Evolutionary conservation across 2,797 vertebrate genomes (phyloP).

Genomic region (Microcaecilia unicolor): DNA sequence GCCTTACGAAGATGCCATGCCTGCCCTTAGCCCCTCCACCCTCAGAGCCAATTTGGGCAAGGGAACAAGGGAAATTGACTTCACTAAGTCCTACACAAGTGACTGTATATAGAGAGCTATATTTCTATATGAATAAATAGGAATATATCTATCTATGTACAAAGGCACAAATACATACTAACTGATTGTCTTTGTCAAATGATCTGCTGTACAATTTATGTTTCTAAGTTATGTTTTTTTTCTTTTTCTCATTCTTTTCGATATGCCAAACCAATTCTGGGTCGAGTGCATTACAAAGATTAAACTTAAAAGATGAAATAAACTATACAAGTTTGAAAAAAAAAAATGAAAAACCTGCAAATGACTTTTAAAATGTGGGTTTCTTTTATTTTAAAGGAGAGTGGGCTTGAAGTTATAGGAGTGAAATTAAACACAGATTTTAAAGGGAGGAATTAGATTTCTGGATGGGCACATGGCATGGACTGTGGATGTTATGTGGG

Average conservation of each 20-base stretch:
- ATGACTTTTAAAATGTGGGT: slow-evolving; percentile 47
- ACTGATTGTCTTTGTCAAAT: not conserved
- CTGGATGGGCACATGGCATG: not conserved
- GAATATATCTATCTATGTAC: no score
- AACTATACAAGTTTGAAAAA: slow-evolving; percentile 43
- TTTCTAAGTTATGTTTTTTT: slow-evolving; percentile 18
- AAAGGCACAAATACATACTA: no score
- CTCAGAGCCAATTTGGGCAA: slow-evolving; percentile 37
- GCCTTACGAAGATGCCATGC: slow-evolving; percentile 11
- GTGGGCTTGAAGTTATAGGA: no score
- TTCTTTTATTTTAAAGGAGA: no score
- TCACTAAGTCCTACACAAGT: slow-evolving; percentile 18
- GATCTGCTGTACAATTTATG: not conserved
- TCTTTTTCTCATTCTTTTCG: slow-evolving; percentile 32
- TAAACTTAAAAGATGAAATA: slow-evolving; percentile 40
- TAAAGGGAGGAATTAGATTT: not conserved
- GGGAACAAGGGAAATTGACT: slow-evolving; percentile 17
- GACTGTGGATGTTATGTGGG: not conserved
- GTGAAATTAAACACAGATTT: no score
- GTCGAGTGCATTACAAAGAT: slow-evolving; percentile 51
- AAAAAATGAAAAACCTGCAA: slow-evolving; percentile 34
- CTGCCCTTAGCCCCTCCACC: no score
- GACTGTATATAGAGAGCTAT: no score
- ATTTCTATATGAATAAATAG: no score
- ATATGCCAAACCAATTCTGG: slow-evolving; percentile 58